Base-by-base conservation (phyloP, 2,888 invertebrate genomes). In the Cephus sareptanus region DNA sequence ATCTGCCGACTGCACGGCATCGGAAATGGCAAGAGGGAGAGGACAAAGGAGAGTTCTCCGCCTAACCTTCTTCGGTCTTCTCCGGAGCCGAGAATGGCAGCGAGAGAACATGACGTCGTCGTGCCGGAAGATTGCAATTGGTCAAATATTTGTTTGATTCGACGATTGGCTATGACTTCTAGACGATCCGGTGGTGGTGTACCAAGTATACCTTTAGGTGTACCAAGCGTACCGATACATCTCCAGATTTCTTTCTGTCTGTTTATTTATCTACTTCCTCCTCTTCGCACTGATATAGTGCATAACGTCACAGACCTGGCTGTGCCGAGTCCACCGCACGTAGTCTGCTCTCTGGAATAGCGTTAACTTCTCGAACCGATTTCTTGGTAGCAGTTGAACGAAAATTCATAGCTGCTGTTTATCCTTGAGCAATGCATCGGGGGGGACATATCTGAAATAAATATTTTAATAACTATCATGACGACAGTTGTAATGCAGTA, bases 71-170 rank as follows among this genome's bases (percentile, higher is more conserved):
- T 23, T 56, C 23, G 23, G 56, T 23, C 56, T 56, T 23, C 56
- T 56, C 23, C 23, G 9, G 23, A 23, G 56, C 23, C 56, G 56
- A 56, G 56, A 56, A 56, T 56, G 56, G 56, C 3, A 23, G 23
- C 56, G 23, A 56, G 9, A 23, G 56, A 56, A 23, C 6, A 40
- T 71, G 73, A 56, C 37, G 74, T 74, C 79, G 34, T 31, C 30
- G 74, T 34, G 79, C 33, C 79, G 68, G 76, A 69, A 76, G 77
- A 81, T 40, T 40, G 78, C 75, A 81, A 82, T 83, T 81, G 84
- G 73, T 77, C 81, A 83, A 84, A 84, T 81, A 82, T 84, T 84
- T 81, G 75, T 79, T 35, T 78, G 74, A 74, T 75, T 77, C 78
- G 73, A 80, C 78, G 81, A 80, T 79, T 75, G 74, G 76, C 75